Evolutionary conservation across 2,888 invertebrate species (phyloP), one percentile per base, ranked within the genome.

Genomic region (Thecocarcelia acutangulata): DNA sequence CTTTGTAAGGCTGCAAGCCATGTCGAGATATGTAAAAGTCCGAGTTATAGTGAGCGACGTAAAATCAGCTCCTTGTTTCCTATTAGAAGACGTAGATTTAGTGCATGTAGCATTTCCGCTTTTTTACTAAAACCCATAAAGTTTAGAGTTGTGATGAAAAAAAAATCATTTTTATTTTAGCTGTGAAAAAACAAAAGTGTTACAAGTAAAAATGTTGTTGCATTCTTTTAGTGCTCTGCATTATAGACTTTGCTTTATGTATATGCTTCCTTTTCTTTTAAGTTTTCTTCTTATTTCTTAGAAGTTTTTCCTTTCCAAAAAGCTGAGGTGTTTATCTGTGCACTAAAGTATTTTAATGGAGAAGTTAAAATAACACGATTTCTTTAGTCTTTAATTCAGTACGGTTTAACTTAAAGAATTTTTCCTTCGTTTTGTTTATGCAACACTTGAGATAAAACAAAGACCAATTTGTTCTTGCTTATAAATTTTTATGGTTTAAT

Each of bases 391-490:
- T 40, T 46, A 68, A 54, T 64, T 66, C 19, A 74, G 37, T 69
- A 52, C 2, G 17, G 33, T 68, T 52, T 59, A 52, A 24, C 56
- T 72, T 63, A 12, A 64, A 77, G 42, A 70, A 63, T 42, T 42
- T 56, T 63, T 66, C 6, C 33, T 58, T 59, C 28, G 46, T 40
- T 61, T 69, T 63, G 12, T 59, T 58, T 73, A 24, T 28, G 19
- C 6, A 24, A n/a, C 8, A 50, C 48, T 58, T 24, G 37, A 52
- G 58, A 58, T 50, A 52, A 52, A 76, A 76, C 46, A 37, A 24
- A 5, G 33, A 73, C 66, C 37, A 79, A 79, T 79, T 79, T 79
- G 59, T 73, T 66, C 46, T 73, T 72, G 66, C 63, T 66, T 79
- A 54, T 61, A 66, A 52, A n/a, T 52, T 72, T 69, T 78, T 66